Evolutionary conservation across 2,797 vertebrate genomes (phyloP).

Genomic region (Spea hammondii): DNA sequence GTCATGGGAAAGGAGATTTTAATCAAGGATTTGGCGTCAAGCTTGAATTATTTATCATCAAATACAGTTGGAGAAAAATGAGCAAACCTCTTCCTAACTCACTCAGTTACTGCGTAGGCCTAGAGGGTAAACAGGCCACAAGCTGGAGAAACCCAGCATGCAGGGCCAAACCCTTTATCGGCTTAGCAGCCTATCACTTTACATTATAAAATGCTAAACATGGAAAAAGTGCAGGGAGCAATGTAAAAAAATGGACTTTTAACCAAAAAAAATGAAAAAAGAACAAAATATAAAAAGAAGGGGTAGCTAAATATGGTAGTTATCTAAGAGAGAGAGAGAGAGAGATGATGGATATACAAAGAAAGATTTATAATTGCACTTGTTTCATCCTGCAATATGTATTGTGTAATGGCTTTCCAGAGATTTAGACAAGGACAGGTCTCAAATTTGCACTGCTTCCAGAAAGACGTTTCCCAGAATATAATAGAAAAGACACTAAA

Average conservation of each 20-base stretch:
- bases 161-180: constrained; percentile 12
- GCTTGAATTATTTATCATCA: constrained; percentile 77
- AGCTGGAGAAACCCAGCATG: constrained; percentile 3
- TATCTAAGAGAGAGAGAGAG: too few relatives aligned
- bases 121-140: constrained; percentile 28
- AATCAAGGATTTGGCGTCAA: constrained; percentile 74
- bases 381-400: too few relatives aligned
- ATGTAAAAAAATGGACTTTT: neutral
- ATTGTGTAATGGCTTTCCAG: too few relatives aligned
- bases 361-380: too few relatives aligned
- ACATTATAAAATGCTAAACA: neutral
- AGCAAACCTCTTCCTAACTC: constrained; percentile 26
- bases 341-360: neutral
- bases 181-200: neutral
- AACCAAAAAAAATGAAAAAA: neutral
- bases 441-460: neutral
- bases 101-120: constrained; percentile 25
- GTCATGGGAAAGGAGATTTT: constrained; percentile 58
- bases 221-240: neutral
- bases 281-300: neutral
- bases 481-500: neutral
- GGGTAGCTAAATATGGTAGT: neutral
- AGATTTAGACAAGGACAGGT: too few relatives aligned
- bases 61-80: constrained; percentile 63
- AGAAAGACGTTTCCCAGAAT: constrained; percentile 1